phyloP scores from a whole-genome alignment of 1,140 invertebrate genomes.

The Mercenaria mercenaria region DNA sequence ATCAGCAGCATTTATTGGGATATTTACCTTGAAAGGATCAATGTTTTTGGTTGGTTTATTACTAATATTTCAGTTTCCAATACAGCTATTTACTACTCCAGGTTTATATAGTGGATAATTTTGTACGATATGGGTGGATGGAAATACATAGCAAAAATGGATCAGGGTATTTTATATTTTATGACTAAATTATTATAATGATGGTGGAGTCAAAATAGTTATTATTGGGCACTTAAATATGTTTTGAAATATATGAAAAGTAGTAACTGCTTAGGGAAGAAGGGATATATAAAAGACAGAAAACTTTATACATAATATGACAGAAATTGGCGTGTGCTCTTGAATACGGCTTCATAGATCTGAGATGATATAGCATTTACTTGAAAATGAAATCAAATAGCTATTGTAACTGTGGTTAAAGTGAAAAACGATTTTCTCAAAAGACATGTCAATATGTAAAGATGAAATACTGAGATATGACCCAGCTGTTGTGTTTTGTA shows the following conservation, averaged over 20 bases:
- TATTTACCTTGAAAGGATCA: background rate
- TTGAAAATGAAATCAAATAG: background rate
- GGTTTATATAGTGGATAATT: background rate
- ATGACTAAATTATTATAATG: background rate
- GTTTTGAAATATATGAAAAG: background rate
- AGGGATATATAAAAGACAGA: too few species aligned
- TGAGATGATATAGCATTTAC: background rate
- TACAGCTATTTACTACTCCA: background rate
- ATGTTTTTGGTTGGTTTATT: background rate
- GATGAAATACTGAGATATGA: conserved; percentile 6
- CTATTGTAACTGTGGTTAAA: background rate
- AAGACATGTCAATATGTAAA: background rate
- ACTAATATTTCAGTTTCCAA: background rate
- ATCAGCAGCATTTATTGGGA: background rate
- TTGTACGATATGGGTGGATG: background rate
- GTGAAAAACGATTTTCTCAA: background rate
- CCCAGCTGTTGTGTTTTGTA: conserved; percentile 16
- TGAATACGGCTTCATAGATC: background rate
- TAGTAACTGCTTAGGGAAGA: background rate
- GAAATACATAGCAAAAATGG: background rate
- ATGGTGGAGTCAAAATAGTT: background rate
- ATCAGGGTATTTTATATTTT: background rate
- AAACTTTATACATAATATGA: background rate
- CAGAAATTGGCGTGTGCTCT: background rate
- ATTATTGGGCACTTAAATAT: background rate